A percentile compares a stretch with the other conserved stretches of the same genome.
These are phyloP conservation scores for Enteromius fasciolatus DNA, from an alignment of 2,797 vertebrate species.

Conservation along the genomic window DNA sequence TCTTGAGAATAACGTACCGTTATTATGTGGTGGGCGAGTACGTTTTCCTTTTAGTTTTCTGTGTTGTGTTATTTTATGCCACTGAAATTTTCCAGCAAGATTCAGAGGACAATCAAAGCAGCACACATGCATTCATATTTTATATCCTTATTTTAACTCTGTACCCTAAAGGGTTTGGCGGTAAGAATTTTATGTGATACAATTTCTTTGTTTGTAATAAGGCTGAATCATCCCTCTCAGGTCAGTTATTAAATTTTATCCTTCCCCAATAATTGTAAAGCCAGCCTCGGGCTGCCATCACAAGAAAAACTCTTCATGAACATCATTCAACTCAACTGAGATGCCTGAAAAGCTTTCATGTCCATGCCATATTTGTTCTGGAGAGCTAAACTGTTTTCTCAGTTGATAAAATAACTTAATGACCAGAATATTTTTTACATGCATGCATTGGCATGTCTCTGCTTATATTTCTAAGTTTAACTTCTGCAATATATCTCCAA, in stretches of 20 bases:
- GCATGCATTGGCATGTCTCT: constrained; percentile 6
- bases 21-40: not conserved
- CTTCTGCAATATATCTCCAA: constrained; percentile 1
- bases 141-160: not conserved
- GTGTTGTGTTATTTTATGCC: not conserved
- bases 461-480: not conserved
- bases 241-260: constrained; percentile 33
- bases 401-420: constrained; percentile 34
- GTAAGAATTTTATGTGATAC: not conserved
- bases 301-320: constrained; percentile 6
- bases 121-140: constrained; percentile 3
- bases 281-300: constrained; percentile 12
- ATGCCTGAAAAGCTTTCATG: not conserved
- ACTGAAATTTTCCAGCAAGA: not conserved
- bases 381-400: not conserved
- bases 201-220: constrained; percentile 27
- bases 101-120: not conserved
- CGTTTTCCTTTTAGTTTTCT: not conserved
- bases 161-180: constrained; percentile 6
- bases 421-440: constrained; percentile 26
- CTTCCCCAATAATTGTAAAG: constrained; percentile 16
- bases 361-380: constrained; percentile 5
- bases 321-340: constrained; percentile 2
- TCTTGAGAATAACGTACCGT: not conserved
- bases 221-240: constrained; percentile 10